phyloP scores from a whole-genome alignment of 2,113 vertebrate species.

The Fregetta grallaria region DNA sequence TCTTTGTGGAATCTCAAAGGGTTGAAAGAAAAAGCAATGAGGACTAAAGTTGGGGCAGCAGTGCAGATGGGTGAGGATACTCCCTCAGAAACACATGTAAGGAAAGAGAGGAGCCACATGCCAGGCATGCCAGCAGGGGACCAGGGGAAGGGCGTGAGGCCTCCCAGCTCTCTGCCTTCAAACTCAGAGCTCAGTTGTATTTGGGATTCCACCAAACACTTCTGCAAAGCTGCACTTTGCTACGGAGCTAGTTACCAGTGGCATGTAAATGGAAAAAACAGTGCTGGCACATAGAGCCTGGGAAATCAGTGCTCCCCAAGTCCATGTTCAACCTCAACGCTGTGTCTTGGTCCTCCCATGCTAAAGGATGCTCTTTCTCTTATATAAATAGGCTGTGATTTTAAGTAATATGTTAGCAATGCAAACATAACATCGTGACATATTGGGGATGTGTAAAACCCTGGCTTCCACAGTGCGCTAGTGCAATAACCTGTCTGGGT shows the following conservation, averaged over 20 bases:
- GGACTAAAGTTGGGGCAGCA: neutral
- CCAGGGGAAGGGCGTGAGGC: neutral
- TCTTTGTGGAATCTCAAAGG: neutral
- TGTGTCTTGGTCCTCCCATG: neutral
- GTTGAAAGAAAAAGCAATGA: neutral
- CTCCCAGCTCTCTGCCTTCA: neutral
- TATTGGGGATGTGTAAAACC: fast-evolving
- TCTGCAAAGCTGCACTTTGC: neutral
- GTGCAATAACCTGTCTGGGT: neutral
- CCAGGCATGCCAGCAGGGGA: neutral
- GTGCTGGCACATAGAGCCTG: neutral
- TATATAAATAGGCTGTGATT: neutral
- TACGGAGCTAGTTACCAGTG: neutral
- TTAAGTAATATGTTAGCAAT: neutral
- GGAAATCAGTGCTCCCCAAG: neutral
- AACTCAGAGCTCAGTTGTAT: neutral
- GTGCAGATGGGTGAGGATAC: neutral
- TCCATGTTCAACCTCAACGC: neutral
- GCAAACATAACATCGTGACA: neutral
- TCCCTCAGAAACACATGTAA: neutral
- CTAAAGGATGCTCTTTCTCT: neutral
- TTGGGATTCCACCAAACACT: neutral
- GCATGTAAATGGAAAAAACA: neutral
- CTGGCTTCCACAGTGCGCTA: neutral
- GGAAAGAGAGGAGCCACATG: neutral